A percentile compares a stretch with the other conserved stretches of the same genome.
These are phyloP conservation scores for Elymnias hypermnestra DNA, from an alignment of 1,140 invertebrate species.

Conservation along the genomic window DNA sequence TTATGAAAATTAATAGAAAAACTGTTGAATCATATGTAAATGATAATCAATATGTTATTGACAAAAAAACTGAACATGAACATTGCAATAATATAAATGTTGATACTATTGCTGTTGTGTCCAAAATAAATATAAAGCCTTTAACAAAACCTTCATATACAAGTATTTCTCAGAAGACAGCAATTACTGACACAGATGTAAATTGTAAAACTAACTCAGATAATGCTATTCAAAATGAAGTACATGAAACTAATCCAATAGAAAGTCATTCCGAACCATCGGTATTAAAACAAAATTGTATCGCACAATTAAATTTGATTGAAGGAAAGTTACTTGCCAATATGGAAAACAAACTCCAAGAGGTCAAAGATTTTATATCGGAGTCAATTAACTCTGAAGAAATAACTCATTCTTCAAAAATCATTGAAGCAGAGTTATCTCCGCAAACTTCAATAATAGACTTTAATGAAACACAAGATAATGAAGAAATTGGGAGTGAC, in stretches of 20 bases:
- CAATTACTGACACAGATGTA: slow-evolving; percentile 1
- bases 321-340: slow-evolving; percentile 9
- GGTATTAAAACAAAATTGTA: slow-evolving; percentile 33
- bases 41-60: slow-evolving; percentile 33
- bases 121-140: slow-evolving; percentile 38
- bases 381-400: neutral
- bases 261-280: slow-evolving; percentile 1
- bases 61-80: slow-evolving; percentile 27
- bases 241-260: neutral
- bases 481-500: slow-evolving; percentile 1
- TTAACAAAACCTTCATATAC: slow-evolving; percentile 7
- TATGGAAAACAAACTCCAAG: slow-evolving; percentile 3
- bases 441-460: neutral
- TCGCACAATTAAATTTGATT: slow-evolving; percentile 17
- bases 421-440: neutral
- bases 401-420: neutral
- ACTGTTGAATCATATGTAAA: slow-evolving; percentile 36
- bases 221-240: slow-evolving; percentile 1
- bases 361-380: slow-evolving; percentile 6
- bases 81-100: slow-evolving; percentile 38
- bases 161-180: slow-evolving; percentile 7
- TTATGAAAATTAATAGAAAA: slow-evolving; percentile 71
- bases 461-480: slow-evolving; percentile 3
- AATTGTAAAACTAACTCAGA: slow-evolving; percentile 5
- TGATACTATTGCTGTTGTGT: slow-evolving; percentile 28